Base-by-base conservation (phyloP, 2,888 invertebrate species). In the Pseudococcus jackbeardsleyi region DNA sequence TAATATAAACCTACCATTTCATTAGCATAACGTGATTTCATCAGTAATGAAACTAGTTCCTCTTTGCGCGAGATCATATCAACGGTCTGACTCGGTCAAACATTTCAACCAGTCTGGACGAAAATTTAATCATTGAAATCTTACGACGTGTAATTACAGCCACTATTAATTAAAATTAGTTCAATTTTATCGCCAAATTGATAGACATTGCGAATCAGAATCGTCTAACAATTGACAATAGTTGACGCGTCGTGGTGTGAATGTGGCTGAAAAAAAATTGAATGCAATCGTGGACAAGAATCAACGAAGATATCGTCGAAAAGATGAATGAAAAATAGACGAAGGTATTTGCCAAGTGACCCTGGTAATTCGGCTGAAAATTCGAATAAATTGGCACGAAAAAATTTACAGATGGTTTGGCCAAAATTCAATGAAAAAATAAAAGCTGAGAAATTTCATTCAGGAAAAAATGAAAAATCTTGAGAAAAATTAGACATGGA, bases 1-100 rank as follows among this genome's bases (percentile, higher is more conserved):
- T 72, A 72, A 9, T 42, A 72, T 82, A 82, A 82, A 82, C 79
- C 79, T 19, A 82, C n/a, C 79, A 46, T 46, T 82, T 82, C n/a
- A 82, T 82, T 82, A 82, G 46, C 79, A 82, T 82, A 82, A 82
- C 79, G 79, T 82, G 79, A 82, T 82, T 82, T 82, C 33, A 82
- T 82, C 79, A 12, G 42, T 82, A 82, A 77, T 77, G 39, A 82
- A 82, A 82, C 79, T 46, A 82, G 79, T 82, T 42, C 79, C 79
- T 82, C 33, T 82, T 82, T n/a, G 46, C 64, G 64, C 79, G 79
- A 42, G 79, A 82, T 82, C 46, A 19, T 46, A 82, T 82, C 72
- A 72, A 26, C 26, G 33, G 33, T 72, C 33, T 33, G 72, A 72
- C 33, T 72, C 33, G 22, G 64, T 64, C 64, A 22, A 72, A 12